These are phyloP conservation scores for Aspidapion aeneum DNA, from an alignment of 2,888 invertebrate species.

Conservation along the genomic window DNA sequence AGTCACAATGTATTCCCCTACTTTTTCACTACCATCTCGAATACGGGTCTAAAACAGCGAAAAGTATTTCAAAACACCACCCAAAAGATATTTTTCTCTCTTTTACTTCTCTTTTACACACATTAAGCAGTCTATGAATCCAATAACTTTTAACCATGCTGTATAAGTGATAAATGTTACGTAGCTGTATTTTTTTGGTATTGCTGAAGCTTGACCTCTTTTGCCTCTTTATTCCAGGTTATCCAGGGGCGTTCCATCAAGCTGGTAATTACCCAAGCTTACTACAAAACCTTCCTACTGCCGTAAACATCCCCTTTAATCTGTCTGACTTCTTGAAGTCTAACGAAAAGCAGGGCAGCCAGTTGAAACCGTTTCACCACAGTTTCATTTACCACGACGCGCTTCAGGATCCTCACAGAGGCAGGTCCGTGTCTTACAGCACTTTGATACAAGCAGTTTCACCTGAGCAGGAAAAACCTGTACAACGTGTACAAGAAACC, in stretches of 20 bases:
- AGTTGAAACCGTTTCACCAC: slow-evolving; percentile 50
- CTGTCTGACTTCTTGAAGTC: background rate
- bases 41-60: too few species aligned
- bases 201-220: too few species aligned
- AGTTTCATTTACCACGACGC: slow-evolving; percentile 52
- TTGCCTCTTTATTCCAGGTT: background rate
- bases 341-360: background rate
- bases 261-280: background rate
- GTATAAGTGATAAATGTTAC: too few species aligned
- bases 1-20: too few species aligned
- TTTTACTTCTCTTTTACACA: too few species aligned
- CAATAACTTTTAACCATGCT: too few species aligned
- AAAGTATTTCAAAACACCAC: too few species aligned
- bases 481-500: background rate
- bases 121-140: too few species aligned
- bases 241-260: background rate
- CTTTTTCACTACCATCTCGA: too few species aligned
- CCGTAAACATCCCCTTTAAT: background rate
- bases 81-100: too few species aligned
- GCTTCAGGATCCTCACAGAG: slow-evolving; percentile 41
- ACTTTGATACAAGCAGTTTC: slow-evolving; percentile 49
- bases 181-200: too few species aligned
- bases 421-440: slow-evolving; percentile 54
- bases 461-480: slow-evolving; percentile 29
- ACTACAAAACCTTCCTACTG: background rate